These are phyloP conservation scores for Phrynosoma platyrhinos DNA, from an alignment of 2,113 vertebrate species.

Conservation along the genomic window DNA sequence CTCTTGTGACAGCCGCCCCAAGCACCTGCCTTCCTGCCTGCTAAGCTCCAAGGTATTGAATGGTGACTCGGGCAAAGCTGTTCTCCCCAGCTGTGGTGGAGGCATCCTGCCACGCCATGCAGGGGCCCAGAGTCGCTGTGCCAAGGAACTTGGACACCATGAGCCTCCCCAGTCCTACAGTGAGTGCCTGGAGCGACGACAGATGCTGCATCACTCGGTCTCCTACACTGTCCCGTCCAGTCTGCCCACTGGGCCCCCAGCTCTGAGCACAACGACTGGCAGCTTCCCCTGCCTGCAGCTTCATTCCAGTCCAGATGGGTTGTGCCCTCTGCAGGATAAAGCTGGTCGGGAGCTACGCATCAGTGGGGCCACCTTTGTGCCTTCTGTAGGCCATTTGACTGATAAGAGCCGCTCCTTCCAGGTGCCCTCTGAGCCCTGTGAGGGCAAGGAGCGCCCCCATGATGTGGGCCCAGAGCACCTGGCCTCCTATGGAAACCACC, in stretches of 20 bases:
- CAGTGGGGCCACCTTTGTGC: conserved; percentile 90
- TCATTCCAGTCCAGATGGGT: conserved; percentile 88
- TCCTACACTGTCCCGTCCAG: conserved; percentile 87
- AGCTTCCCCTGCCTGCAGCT: conserved; percentile 94
- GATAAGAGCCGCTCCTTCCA: conserved; percentile 89
- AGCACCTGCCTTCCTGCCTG: conserved; percentile 89
- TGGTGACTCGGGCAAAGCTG: conserved; percentile 80
- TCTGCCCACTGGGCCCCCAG: conserved; percentile 81
- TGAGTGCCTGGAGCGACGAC: conserved; percentile 90
- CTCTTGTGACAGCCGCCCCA: conserved; percentile 75
- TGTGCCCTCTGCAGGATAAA: conserved; percentile 90
- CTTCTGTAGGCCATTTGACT: conserved; percentile 88
- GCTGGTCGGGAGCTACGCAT: conserved; percentile 86
- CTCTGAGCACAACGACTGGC: conserved; percentile 81
- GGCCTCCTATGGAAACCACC: conserved; percentile 53
- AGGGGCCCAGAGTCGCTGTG: conserved; percentile 74
- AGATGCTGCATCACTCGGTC: conserved; percentile 89
- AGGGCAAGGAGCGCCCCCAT: conserved; percentile 85
- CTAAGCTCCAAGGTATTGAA: conserved; percentile 91
- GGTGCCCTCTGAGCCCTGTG: conserved; percentile 83
- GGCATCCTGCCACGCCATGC: conserved; percentile 77
- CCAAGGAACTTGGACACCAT: conserved; percentile 83
- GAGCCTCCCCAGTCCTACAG: conserved; percentile 88
- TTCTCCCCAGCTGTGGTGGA: conserved; percentile 86
- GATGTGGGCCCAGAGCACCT: conserved; percentile 71